These are phyloP conservation scores for Branchinecta lynchi DNA, from an alignment of 1,140 invertebrate species.

Conservation along the genomic window DNA sequence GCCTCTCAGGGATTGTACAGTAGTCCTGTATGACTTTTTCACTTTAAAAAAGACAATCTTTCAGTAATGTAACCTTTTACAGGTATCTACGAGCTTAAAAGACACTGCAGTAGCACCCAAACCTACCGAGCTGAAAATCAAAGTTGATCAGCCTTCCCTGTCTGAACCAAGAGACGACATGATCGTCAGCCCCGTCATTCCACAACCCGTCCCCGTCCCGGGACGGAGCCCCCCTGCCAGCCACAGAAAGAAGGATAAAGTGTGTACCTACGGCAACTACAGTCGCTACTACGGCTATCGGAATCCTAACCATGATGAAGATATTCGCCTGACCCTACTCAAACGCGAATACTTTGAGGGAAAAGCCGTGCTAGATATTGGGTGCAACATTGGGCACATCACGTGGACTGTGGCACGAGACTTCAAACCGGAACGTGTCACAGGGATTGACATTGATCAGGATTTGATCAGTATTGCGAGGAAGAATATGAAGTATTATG, in stretches of 20 bases:
- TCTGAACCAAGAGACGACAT: constrained; percentile 45
- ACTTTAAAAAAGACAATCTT: too few species aligned
- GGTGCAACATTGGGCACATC: constrained; percentile 92
- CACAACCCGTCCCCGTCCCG: constrained; percentile 61
- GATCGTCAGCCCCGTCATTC: constrained; percentile 80
- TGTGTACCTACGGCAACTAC: constrained; percentile 90
- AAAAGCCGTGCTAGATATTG: constrained; percentile 89
- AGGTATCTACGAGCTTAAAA: too few species aligned
- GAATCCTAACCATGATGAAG: constrained; percentile 58
- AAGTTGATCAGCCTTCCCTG: not conserved
- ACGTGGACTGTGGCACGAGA: constrained; percentile 65
- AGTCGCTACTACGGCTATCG: constrained; percentile 91
- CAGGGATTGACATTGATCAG: constrained; percentile 90
- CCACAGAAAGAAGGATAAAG: constrained; percentile 40
- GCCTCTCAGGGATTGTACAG: too few species aligned
- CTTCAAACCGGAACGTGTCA: constrained; percentile 61
- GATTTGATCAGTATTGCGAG: constrained; percentile 65
- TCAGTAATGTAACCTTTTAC: too few species aligned
- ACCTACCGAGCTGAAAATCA: not conserved
- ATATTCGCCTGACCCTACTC: constrained; percentile 65
- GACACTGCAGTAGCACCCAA: not conserved
- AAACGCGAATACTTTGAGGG: constrained; percentile 66
- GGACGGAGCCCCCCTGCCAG: constrained; percentile 32
- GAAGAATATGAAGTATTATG: constrained; percentile 63
- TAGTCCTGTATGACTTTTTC: too few species aligned